Evolutionary conservation across 2,888 invertebrate species (phyloP).

Genomic region (Neoaliturus tenellus): DNA sequence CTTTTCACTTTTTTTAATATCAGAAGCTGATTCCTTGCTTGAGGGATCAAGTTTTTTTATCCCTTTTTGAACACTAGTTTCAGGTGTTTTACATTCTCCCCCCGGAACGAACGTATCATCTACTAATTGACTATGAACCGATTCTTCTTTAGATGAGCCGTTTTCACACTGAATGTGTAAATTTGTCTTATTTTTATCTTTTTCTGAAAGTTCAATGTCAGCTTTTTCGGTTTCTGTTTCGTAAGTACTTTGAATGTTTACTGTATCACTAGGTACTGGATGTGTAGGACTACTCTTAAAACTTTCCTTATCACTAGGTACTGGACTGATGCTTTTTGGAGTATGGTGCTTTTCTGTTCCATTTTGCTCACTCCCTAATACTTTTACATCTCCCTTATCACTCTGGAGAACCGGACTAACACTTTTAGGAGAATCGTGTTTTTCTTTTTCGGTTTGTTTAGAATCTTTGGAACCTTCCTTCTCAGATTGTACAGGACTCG

Average conservation of each 20-base stretch:
- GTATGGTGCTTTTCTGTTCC: conserved; percentile 25
- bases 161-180: background rate
- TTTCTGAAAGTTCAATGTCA: conserved; percentile 40
- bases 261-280: conserved; percentile 70
- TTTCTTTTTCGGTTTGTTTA: background rate
- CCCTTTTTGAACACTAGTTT: background rate
- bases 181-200: background rate
- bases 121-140: too few relatives aligned
- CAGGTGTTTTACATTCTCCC: background rate
- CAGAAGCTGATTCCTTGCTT: background rate
- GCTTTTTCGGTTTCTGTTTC: conserved; percentile 32
- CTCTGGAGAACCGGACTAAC: conserved; percentile 22
- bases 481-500: conserved; percentile 12
- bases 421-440: background rate
- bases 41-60: background rate
- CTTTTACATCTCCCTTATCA: conserved; percentile 66
- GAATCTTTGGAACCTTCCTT: background rate
- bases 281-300: conserved; percentile 70
- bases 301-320: conserved; percentile 11
- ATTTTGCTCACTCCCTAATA: conserved; percentile 67
- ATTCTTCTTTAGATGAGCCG: background rate
- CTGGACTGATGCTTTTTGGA: conserved; percentile 15
- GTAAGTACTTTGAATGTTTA: background rate
- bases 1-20: background rate
- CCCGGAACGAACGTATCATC: too few relatives aligned